Conservation (phyloP, 2,888 invertebrate genomes). For the Doris montereyensis region DNA sequence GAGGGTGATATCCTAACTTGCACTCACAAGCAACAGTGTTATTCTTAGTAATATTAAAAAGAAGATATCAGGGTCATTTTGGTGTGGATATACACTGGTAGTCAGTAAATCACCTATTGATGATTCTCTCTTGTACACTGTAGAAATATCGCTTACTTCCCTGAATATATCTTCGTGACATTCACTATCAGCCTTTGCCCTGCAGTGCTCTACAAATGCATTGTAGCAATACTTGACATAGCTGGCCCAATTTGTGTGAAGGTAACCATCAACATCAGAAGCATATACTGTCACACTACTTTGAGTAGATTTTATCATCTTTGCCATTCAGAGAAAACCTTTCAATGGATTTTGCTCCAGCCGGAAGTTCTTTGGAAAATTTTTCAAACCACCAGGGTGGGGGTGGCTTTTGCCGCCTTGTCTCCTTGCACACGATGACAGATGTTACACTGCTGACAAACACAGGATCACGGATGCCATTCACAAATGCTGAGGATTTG, state of each 20-base stretch:
- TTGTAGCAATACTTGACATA: slow-evolving; percentile 39
- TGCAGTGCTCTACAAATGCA: slow-evolving; percentile 12
- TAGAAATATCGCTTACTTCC: slow-evolving; percentile 10
- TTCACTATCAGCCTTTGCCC: background rate
- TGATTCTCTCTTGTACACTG: slow-evolving; percentile 16
- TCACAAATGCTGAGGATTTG: slow-evolving; percentile 7
- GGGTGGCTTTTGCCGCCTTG: background rate
- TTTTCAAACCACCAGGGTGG: slow-evolving; percentile 43
- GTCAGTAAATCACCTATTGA: slow-evolving; percentile 18
- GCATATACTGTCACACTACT: background rate
- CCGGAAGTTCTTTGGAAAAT: slow-evolving; percentile 8
- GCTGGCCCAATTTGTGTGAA: slow-evolving; percentile 41
- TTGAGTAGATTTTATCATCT: no score
- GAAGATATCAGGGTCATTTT: background rate
- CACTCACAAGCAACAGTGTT: slow-evolving; percentile 20
- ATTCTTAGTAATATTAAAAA: slow-evolving; percentile 24
- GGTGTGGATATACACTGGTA: background rate
- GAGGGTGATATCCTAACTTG: background rate
- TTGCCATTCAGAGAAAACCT: no score
- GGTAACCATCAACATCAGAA: slow-evolving; percentile 33
- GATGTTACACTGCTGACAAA: slow-evolving; percentile 26
- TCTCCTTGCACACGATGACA: slow-evolving; percentile 28
- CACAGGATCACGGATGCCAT: background rate
- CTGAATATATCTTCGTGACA: background rate
- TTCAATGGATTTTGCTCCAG: no score